A percentile compares a stretch with the other conserved stretches of the same genome.
Evolutionary conservation across 2,797 vertebrate species (phyloP).

Genomic region (Fistularia tabacaria): DNA sequence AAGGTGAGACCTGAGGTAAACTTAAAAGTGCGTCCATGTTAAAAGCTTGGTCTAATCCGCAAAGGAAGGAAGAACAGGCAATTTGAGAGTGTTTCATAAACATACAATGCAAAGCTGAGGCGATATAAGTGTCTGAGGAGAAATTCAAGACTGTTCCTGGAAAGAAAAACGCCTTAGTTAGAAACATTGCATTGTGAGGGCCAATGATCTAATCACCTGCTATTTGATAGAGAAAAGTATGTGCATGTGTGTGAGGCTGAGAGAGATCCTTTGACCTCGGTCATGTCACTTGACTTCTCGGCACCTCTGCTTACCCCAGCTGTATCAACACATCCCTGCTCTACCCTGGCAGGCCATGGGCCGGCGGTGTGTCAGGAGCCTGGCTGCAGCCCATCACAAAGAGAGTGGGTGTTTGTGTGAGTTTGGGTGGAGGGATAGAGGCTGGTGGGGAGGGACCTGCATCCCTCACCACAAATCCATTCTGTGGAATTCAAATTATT

Average conservation of each 20-base stretch:
- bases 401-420: constrained; percentile 67
- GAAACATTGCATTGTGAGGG: not conserved
- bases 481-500: constrained; percentile 69
- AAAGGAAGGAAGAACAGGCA: constrained; percentile 57
- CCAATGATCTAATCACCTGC: not conserved
- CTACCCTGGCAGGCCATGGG: constrained; percentile 43
- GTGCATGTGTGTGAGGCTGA: constrained; percentile 32
- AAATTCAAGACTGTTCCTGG: constrained; percentile 22
- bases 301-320: constrained; percentile 69
- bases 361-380: constrained; percentile 59
- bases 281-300: constrained; percentile 76
- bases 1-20: constrained; percentile 52
- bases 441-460: constrained; percentile 36
- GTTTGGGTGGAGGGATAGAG: constrained; percentile 46
- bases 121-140: constrained; percentile 22
- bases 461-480: constrained; percentile 54
- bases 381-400: constrained; percentile 59
- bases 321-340: constrained; percentile 70
- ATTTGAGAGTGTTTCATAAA: constrained; percentile 55
- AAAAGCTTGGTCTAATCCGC: constrained; percentile 49
- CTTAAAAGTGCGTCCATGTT: constrained; percentile 38
- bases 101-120: constrained; percentile 31
- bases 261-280: constrained; percentile 65
- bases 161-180: constrained; percentile 29
- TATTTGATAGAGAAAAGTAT: constrained; percentile 5